A percentile compares a stretch with the other conserved stretches of the same genome.
Evolutionary conservation across 2,888 invertebrate genomes (phyloP).

Genomic region (Eupithecia abbreviata): DNA sequence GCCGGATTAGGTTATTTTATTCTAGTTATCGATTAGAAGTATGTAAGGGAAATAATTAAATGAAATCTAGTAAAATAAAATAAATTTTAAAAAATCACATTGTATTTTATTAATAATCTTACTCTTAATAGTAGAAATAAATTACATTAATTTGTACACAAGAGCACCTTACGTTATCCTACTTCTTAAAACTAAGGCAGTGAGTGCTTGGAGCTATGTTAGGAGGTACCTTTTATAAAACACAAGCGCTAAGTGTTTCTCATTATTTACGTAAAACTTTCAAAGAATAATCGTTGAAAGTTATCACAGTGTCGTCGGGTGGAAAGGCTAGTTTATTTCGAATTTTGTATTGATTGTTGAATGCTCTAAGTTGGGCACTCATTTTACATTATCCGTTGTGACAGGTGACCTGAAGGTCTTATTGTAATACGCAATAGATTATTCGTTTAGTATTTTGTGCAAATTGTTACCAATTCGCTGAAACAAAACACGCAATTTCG

Average conservation of each 20-base stretch:
- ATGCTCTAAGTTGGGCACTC: too few species aligned
- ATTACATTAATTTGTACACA: constrained; percentile 44
- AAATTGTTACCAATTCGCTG: too few species aligned
- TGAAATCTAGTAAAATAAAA: neutral
- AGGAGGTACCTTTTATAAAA: neutral
- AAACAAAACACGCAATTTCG: too few species aligned
- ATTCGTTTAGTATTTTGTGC: too few species aligned
- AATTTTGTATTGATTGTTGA: neutral
- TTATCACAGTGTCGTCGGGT: too few species aligned
- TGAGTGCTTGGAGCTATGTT: constrained; percentile 8
- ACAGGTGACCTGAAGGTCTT: too few species aligned
- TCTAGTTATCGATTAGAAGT: neutral
- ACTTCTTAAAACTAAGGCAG: constrained; percentile 20
- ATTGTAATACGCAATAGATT: too few species aligned
- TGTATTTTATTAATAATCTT: constrained; percentile 12
- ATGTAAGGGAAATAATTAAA: neutral
- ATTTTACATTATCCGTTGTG: neutral
- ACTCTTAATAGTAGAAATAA: constrained; percentile 35
- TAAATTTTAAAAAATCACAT: neutral
- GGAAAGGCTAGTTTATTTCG: neutral
- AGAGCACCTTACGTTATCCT: constrained; percentile 26
- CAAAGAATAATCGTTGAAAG: too few species aligned
- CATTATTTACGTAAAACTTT: too few species aligned
- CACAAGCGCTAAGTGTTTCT: neutral
- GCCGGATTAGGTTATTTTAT: neutral